Percentiles rank a stretch among this genome's conserved stretches.
Conservation (phyloP, 2,888 invertebrate species). For the Napeogenes sylphis region DNA sequence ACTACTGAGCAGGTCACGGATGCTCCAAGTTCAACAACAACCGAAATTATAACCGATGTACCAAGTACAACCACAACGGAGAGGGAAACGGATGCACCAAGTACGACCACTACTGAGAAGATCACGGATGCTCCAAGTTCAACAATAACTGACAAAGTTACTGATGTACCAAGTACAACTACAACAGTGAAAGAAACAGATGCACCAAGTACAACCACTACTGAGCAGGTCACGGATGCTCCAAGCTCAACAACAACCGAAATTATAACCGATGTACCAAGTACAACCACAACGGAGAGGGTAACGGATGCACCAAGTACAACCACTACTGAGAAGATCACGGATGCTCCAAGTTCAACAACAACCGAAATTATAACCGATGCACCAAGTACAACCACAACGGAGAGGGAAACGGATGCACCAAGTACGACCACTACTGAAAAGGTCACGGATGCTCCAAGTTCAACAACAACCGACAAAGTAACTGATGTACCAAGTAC, state of each 20-base stretch:
- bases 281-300: background rate
- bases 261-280: background rate
- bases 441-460: too few species aligned
- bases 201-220: constrained; percentile 6
- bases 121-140: background rate
- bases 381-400: too few species aligned
- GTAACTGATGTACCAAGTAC: too few species aligned
- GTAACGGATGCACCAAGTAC: constrained; percentile 5
- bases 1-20: background rate
- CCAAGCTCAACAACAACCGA: constrained; percentile 9
- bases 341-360: background rate
- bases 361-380: too few species aligned
- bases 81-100: background rate
- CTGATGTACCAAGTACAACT: background rate
- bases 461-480: too few species aligned
- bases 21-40: background rate
- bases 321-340: background rate
- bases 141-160: constrained; percentile 1
- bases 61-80: background rate
- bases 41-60: background rate
- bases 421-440: too few species aligned
- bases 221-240: background rate
- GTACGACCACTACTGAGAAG: background rate
- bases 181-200: background rate
- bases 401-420: too few species aligned